Percentiles rank a stretch among this genome's conserved stretches.
These are phyloP conservation scores for Lithophane semibrunnea DNA, from an alignment of 2,888 invertebrate species.

Conservation along the genomic window DNA sequence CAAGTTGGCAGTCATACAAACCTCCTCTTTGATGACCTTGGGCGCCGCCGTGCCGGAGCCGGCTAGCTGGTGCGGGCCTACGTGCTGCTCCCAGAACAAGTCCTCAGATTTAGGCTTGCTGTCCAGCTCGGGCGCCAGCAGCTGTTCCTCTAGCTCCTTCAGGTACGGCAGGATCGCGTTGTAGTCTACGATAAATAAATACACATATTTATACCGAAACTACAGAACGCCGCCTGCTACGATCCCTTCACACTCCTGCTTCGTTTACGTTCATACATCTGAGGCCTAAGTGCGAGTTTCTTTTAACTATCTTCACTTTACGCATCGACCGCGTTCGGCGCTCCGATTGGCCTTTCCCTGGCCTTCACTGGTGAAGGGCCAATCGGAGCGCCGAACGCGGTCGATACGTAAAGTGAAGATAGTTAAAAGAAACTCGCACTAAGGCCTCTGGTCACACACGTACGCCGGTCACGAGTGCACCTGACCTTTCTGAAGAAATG, in stretches of 20 bases:
- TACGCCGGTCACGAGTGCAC: not conserved
- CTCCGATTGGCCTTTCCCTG: no score
- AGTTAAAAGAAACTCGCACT: no score
- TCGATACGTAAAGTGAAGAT: no score
- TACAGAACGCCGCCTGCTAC: not conserved
- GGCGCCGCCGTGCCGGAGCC: accelerated
- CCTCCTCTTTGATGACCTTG: conserved; percentile 30
- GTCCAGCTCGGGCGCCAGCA: conserved; percentile 69
- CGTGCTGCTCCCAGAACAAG: conserved; percentile 42
- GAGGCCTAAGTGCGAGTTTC: no score
- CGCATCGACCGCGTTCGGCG: no score
- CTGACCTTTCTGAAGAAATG: not conserved
- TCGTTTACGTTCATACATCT: not conserved
- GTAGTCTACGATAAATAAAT: conserved; percentile 76
- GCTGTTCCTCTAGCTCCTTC: conserved; percentile 83
- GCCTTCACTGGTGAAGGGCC: no score
- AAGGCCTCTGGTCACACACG: no score
- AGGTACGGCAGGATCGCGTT: conserved; percentile 86
- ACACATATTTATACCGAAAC: not conserved
- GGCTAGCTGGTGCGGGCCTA: conserved; percentile 1
- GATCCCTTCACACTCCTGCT: not conserved
- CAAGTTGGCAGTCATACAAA: not conserved
- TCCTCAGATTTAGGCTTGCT: conserved; percentile 67
- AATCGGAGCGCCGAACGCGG: no score
- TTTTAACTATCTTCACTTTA: no score